Evolutionary conservation across 1,140 invertebrate species (phyloP), one percentile per base, ranked within the genome.

Genomic region (Drosophila tropicalis): DNA sequence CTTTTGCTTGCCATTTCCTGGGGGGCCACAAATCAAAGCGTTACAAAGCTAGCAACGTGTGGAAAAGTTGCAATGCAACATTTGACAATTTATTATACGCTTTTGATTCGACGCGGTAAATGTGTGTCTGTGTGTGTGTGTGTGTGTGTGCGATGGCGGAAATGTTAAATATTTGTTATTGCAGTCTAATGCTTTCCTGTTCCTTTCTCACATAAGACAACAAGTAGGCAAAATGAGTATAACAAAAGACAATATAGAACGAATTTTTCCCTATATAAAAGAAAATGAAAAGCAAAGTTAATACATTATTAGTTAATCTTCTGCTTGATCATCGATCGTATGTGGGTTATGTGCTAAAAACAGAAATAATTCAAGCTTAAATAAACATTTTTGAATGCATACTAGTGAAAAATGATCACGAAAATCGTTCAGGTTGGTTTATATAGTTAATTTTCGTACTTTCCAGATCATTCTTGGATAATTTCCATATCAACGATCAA

Each of bases 111-210:
- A 60, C 65, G 44, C 44, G 32, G 55, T 41, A 58, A 81, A 67
- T 70, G 68, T 63, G 25, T 25, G 25, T 25, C 2, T 25, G 25
- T 25, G 4, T 25, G 71, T 63, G 25, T 25, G 25, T 29, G 29
- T 29, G 29, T 29, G 5, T 29, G 71, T 63, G 25, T 47, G 62
- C 57, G 40, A 78, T 79, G 61, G 83, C 83, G 84, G 84, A 87
- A 87, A 87, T 87, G 84, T 89, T 87, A 89, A 87, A 87, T 87
- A 87, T 87, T 87, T 87, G 84, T 89, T 89, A 87, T 87, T 87
- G 77, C 80, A 84, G 84, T 89, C 84, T 80, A 87, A 87, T 87
- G 84, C 72, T 66, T 87, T 87, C 84, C 84, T 79, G 67, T 70
- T 70, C 56, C 29, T 58, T 12, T 5, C 29, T 29, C 17, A 51